Percentiles rank a stretch among this genome's conserved stretches.
Evolutionary conservation across 2,113 vertebrate species (phyloP).

Genomic region (Camelus bactrianus): DNA sequence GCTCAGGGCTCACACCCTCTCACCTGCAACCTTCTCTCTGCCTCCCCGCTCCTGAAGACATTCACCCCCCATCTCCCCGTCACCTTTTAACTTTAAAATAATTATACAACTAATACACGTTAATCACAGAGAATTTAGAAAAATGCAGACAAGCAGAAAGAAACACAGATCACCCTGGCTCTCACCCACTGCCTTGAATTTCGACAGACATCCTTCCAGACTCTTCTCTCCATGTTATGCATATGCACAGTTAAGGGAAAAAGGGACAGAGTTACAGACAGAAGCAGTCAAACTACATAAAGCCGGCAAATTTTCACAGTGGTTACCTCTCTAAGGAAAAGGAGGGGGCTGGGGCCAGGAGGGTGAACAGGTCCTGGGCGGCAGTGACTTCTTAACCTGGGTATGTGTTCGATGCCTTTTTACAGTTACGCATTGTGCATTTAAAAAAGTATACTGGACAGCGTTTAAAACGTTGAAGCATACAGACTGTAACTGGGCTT

Average conservation of each 20-base stretch:
- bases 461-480: accelerated
- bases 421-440: accelerated
- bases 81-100: neutral
- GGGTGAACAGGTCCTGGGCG: neutral
- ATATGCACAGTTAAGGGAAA: accelerated
- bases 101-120: accelerated
- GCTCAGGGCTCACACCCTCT: too few species aligned
- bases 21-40: accelerated
- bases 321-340: neutral
- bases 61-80: neutral
- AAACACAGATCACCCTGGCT: neutral
- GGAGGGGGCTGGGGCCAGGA: neutral
- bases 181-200: neutral
- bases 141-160: neutral
- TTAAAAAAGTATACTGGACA: neutral
- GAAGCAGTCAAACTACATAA: neutral
- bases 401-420: too few species aligned
- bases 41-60: neutral
- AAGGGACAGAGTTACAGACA: too few species aligned
- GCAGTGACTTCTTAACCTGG: neutral
- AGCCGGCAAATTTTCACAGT: neutral
- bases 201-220: neutral
- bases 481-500: neutral
- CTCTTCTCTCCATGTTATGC: too few species aligned
- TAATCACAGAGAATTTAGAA: neutral